Evolutionary conservation across 2,888 invertebrate genomes (phyloP), one percentile per base, ranked within the genome.

Genomic region (Trilocha varians): DNA sequence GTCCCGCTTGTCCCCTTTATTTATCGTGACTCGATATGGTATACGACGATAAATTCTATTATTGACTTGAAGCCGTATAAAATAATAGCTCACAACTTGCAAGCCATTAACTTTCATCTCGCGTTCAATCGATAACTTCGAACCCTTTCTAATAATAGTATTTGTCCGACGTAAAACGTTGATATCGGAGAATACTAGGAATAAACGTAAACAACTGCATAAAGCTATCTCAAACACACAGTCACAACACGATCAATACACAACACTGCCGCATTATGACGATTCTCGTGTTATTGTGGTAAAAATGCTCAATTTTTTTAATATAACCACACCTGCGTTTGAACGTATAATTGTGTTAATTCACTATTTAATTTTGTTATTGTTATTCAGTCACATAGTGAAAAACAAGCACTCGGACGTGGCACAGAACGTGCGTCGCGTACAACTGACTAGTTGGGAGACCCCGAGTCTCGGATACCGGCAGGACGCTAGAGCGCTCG

Each of bases 161-260:
- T 34, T 49, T 47, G 50, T 56, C 55, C 56, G 52, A 45, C 52
- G 52, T 51, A 34, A 33, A 18, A 33, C 15, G 16, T 38, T 35
- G 32, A 38, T 38, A 51, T 40, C 42, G 44, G 43, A 53, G 51
- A 55, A 57, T 57, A 62, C 56, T 59, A 57, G 59, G 62, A 59
- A 60, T 55, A 55, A 57, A 65, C 57, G 70, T 79, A 80, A 78
- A 78, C 78, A 78, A 68, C 58, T 59, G 52, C 62, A 66, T 63
- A 60, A 55, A 55, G 53, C 58, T 61, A 63, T 69, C 70, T 67
- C 68, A 62, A 25, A 53, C 68, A 68, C 65, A 72, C 65, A 68
- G 69, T 62, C 62, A 69, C 73, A 67, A 62, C 72, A 75, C 77
- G 76, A 80, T 82, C 82, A 66, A 83, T 82, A 61, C 61, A 49